Percentiles rank a stretch among this genome's conserved stretches.
These are phyloP conservation scores for Conus betulinus DNA, from an alignment of 1,140 invertebrate genomes.

Conservation along the genomic window DNA sequence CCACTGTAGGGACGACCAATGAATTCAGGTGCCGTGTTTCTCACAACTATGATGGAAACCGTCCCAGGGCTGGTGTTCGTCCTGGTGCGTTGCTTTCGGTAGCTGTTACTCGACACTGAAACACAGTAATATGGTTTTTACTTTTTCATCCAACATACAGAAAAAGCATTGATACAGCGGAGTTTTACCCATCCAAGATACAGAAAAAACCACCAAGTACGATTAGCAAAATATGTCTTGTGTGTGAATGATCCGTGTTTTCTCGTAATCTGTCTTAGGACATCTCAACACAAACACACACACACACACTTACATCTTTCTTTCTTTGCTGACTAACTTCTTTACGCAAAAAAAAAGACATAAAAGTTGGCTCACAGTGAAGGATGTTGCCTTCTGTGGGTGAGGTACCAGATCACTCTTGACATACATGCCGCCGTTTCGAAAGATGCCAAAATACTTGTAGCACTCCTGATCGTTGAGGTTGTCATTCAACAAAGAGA, in stretches of 20 bases:
- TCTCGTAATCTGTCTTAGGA: too few species aligned
- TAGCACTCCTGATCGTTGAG: constrained; percentile 14
- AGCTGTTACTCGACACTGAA: constrained; percentile 41
- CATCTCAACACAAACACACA: neutral
- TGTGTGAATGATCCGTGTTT: too few species aligned
- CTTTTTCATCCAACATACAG: too few species aligned
- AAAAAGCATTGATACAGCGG: neutral
- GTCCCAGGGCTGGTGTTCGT: constrained; percentile 29
- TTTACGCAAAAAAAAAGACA: too few species aligned
- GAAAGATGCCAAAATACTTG: constrained; percentile 44
- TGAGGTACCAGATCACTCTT: constrained; percentile 42
- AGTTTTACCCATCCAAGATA: neutral
- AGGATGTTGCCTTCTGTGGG: constrained; percentile 14
- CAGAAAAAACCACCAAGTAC: too few species aligned
- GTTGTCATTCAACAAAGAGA: neutral
- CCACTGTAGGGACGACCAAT: constrained; percentile 13
- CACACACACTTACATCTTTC: neutral
- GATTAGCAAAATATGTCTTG: too few species aligned
- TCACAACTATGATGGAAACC: constrained; percentile 25
- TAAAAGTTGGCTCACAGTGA: constrained; percentile 43
- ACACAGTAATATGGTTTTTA: neutral
- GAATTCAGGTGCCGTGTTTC: constrained; percentile 37
- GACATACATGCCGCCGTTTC: constrained; percentile 43
- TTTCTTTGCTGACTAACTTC: too few species aligned
- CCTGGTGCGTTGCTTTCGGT: constrained; percentile 25